Conservation (phyloP, 2,797 vertebrate species). For the Hemitrygon akajei region DNA sequence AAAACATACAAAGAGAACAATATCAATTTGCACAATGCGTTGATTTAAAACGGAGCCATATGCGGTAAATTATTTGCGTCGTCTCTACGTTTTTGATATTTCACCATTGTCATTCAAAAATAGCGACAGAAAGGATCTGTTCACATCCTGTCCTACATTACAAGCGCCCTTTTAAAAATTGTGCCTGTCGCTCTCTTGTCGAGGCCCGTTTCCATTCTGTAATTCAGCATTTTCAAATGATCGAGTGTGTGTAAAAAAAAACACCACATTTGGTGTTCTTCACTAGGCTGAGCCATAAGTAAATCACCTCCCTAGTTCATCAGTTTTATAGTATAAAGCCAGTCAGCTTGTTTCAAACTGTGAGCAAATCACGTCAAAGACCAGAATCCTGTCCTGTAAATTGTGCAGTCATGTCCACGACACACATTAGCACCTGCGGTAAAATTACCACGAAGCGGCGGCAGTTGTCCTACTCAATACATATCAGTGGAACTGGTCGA, state of each 20-base stretch:
- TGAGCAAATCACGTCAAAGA: neutral
- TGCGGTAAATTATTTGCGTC: neutral
- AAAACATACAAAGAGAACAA: neutral
- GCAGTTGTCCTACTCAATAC: no score
- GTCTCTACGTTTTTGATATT: neutral
- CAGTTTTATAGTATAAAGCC: constrained; percentile 28
- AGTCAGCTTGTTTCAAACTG: constrained; percentile 11
- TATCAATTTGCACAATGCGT: neutral
- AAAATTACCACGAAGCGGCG: neutral
- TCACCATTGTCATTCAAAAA: neutral
- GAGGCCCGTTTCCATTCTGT: neutral
- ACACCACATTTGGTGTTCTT: neutral
- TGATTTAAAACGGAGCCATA: neutral
- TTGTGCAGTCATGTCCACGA: neutral
- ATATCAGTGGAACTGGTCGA: neutral
- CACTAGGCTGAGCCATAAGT: neutral
- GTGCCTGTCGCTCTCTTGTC: neutral
- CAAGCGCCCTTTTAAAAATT: neutral
- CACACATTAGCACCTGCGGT: neutral
- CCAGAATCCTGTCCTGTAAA: neutral
- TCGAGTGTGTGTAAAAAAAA: neutral
- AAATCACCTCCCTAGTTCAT: neutral
- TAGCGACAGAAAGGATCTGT: neutral
- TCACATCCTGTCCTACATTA: no score
- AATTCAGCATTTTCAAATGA: neutral